Conservation (phyloP, 2,888 invertebrate genomes). For the Ischnus inquisitorius region DNA sequence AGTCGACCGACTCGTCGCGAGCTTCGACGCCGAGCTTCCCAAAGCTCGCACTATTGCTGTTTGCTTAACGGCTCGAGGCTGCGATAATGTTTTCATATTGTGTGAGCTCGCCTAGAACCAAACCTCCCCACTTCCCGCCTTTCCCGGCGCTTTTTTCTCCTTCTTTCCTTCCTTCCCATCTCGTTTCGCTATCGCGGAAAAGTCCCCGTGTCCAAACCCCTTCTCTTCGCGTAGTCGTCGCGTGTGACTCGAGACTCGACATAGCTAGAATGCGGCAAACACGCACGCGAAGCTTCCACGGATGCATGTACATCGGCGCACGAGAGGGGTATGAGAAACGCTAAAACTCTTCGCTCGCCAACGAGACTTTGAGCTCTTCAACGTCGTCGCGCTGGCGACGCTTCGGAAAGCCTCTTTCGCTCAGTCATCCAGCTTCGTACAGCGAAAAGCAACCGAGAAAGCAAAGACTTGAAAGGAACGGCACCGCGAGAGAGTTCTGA, state of each 20-base stretch:
- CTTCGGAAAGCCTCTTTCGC: slow-evolving; percentile 35
- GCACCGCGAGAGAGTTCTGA: slow-evolving; percentile 73
- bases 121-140: too few species aligned
- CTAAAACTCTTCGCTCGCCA: slow-evolving; percentile 35
- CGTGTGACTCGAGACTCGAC: slow-evolving; percentile 46
- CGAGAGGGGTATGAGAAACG: slow-evolving; percentile 17
- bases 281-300: slow-evolving; percentile 56
- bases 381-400: slow-evolving; percentile 46
- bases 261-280: slow-evolving; percentile 23
- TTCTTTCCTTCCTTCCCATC: slow-evolving; percentile 51
- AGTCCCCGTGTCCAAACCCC: slow-evolving; percentile 45
- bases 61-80: slow-evolving; percentile 82
- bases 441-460: slow-evolving; percentile 78
- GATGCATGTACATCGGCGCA: slow-evolving; percentile 16
- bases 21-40: slow-evolving; percentile 73
- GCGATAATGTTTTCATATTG: slow-evolving; percentile 85
- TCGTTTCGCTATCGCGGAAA: slow-evolving; percentile 50
- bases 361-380: slow-evolving; percentile 66
- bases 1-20: slow-evolving; percentile 61
- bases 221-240: slow-evolving; percentile 39
- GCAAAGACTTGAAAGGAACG: slow-evolving; percentile 81
- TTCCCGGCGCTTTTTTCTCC: slow-evolving; percentile 51
- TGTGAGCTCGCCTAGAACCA: slow-evolving; percentile 69
- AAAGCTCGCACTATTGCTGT: slow-evolving; percentile 85
- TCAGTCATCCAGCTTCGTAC: slow-evolving; percentile 70